phyloP scores from a whole-genome alignment of 1,140 invertebrate species.

The Drosophila sechellia region DNA sequence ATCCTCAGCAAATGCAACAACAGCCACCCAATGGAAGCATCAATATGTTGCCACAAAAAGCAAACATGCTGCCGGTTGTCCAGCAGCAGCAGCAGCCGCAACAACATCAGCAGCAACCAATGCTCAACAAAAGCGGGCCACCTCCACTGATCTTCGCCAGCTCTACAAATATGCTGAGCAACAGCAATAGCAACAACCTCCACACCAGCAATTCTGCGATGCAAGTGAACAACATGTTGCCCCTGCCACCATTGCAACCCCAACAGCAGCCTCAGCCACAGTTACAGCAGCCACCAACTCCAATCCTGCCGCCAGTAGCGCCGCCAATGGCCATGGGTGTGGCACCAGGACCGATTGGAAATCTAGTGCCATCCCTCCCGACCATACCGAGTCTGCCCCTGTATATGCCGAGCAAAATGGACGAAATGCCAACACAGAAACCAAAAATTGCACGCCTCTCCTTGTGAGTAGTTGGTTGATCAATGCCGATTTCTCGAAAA shows the following conservation, averaged over 20 bases:
- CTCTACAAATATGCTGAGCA: conserved; percentile 59
- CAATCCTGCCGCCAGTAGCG: conserved; percentile 22
- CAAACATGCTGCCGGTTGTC: conserved; percentile 41
- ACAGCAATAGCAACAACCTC: conserved; percentile 38
- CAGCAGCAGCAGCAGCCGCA: conserved; percentile 50
- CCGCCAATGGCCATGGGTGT: conserved; percentile 14
- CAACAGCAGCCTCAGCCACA: conserved; percentile 51
- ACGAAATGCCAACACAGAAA: conserved; percentile 76
- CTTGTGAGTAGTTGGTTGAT: conserved; percentile 85
- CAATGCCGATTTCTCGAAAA: conserved; percentile 70
- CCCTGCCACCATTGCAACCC: conserved; percentile 49
- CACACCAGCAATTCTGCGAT: conserved; percentile 17
- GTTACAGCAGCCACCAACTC: conserved; percentile 6
- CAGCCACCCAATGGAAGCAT: conserved; percentile 30
- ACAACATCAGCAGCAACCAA: conserved; percentile 14
- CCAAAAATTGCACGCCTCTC: conserved; percentile 84
- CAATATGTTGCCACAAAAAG: conserved; percentile 51
- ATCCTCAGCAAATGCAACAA: conserved; percentile 33
- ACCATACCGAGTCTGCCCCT: conserved; percentile 41
- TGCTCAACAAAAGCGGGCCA: conserved; percentile 55
- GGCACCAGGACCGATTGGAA: conserved; percentile 19
- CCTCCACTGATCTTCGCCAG: conserved; percentile 68
- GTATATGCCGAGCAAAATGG: conserved; percentile 54
- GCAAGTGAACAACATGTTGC: conserved; percentile 32
- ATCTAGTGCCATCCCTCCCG: conserved; percentile 55